Percentiles rank a stretch among this genome's conserved stretches.
These are phyloP conservation scores for Venustaconcha ellipsiformis DNA, from an alignment of 1,140 invertebrate genomes.

Conservation along the genomic window DNA sequence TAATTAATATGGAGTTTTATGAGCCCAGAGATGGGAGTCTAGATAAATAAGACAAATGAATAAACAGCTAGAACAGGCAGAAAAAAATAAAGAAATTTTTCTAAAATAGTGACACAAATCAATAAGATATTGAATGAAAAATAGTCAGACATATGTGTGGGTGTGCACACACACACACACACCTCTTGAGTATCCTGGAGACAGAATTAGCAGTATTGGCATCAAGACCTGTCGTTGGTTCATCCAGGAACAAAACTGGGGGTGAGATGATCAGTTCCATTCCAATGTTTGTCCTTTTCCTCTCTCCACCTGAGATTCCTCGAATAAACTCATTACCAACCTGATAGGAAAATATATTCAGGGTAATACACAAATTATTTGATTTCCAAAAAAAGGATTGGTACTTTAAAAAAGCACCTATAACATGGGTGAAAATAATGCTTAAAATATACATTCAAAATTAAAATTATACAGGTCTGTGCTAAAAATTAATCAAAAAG, in stretches of 20 bases:
- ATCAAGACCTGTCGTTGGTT: slow-evolving; percentile 70
- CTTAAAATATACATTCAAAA: too few relatives aligned
- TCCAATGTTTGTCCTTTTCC: slow-evolving; percentile 67
- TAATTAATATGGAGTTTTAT: too few relatives aligned
- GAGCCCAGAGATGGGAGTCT: too few relatives aligned
- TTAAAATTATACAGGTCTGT: too few relatives aligned
- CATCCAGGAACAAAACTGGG: slow-evolving; percentile 68
- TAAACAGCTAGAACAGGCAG: too few relatives aligned
- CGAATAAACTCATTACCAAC: slow-evolving; percentile 66
- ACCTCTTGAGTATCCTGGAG: slow-evolving; percentile 65
- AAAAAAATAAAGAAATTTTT: too few relatives aligned
- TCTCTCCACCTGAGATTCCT: slow-evolving; percentile 68
- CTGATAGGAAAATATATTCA: slow-evolving; percentile 30
- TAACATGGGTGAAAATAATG: neutral
- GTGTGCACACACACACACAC: neutral
- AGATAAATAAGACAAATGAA: too few relatives aligned
- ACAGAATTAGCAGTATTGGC: slow-evolving; percentile 67
- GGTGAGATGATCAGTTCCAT: slow-evolving; percentile 69
- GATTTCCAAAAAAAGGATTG: neutral
- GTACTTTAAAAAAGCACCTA: neutral
- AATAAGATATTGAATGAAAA: too few relatives aligned
- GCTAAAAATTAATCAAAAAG: too few relatives aligned
- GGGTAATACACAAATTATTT: neutral
- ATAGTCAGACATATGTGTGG: too few relatives aligned
- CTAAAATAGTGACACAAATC: too few relatives aligned